Conservation (phyloP, 2,797 vertebrate species). For the Manis pentadactyla region DNA sequence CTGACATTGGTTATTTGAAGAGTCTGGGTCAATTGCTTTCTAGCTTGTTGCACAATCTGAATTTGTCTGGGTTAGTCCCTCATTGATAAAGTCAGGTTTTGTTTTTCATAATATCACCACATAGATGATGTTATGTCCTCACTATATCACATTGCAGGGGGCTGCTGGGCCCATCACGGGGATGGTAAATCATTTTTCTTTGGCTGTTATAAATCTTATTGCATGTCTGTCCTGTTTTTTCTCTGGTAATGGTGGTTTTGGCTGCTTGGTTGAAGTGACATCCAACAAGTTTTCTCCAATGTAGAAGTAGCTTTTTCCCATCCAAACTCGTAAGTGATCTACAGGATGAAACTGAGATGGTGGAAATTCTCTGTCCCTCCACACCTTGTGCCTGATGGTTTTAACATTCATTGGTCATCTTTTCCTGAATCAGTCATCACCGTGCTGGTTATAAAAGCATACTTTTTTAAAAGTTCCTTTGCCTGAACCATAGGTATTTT, state of each 20-base stretch:
- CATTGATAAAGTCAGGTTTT: background rate
- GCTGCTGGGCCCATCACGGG: background rate
- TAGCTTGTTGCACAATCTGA: background rate
- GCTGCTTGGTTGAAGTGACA: background rate
- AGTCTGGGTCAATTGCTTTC: background rate
- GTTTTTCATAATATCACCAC: background rate
- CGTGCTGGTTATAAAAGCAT: background rate
- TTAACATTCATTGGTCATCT: background rate
- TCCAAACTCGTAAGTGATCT: background rate
- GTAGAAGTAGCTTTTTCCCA: background rate
- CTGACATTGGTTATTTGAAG: background rate
- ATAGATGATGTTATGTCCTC: background rate
- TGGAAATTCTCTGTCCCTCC: background rate
- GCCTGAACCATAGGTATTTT: background rate
- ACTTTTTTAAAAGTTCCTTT: conserved; percentile 7
- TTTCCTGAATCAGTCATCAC: background rate
- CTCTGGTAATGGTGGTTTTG: background rate
- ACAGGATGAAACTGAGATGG: background rate
- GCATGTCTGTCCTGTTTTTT: background rate
- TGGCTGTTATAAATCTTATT: background rate
- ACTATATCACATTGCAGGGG: background rate
- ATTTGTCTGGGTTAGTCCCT: background rate
- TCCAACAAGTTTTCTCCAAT: background rate
- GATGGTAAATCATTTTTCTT: background rate
- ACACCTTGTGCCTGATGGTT: background rate